Base-by-base conservation (phyloP, 2,888 invertebrate species). In the Cynaeus angustus region DNA sequence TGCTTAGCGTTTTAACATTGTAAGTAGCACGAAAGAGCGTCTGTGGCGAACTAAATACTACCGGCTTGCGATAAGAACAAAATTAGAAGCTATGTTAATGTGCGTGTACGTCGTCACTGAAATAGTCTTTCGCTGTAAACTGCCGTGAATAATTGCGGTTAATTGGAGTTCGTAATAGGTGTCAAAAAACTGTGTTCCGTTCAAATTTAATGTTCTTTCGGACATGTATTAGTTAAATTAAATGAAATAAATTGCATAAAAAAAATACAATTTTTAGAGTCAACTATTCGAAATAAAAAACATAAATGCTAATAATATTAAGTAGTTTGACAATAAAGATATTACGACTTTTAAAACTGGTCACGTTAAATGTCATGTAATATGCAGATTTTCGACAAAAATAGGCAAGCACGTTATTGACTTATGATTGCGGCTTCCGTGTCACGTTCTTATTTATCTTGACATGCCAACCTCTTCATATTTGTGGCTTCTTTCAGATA, bases 381-480 rank as follows among this genome's bases (percentile, higher is more conserved):
- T 41, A 41, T 41, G n/a, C 41, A 41, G 4, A 41, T n/a, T 12
- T n/a, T 41, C 6, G n/a, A 13, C 41, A 10, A 41, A 41, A 41
- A 41, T 41, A 41, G 12, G 12, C 13, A 12, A 41, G 8, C 3
- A n/a, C 10, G 6, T 38, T 38, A 38, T 38, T 38, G 38, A 38
- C 38, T 38, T n/a, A n/a, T n/a, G 38, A 38, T 38, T 38, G 38
- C 38, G 38, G 38, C 38, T 10, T 41, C 12, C 41, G 41, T 41
- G 41, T 41, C 41, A 10, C 41, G 41, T 41, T 41, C 12, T 41
- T 41, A 41, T 41, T 41, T 41, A 41, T 41, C 12, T 41, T 41
- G 41, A 41, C 41, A 41, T 41, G 41, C 41, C 41, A 41, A 41
- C 41, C 41, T n/a, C 12, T 41, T 41, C 41, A 41, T n/a, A 41